A percentile compares a stretch with the other conserved stretches of the same genome.
phyloP scores from a whole-genome alignment of 2,888 invertebrate genomes.

The Dasypolia templi region DNA sequence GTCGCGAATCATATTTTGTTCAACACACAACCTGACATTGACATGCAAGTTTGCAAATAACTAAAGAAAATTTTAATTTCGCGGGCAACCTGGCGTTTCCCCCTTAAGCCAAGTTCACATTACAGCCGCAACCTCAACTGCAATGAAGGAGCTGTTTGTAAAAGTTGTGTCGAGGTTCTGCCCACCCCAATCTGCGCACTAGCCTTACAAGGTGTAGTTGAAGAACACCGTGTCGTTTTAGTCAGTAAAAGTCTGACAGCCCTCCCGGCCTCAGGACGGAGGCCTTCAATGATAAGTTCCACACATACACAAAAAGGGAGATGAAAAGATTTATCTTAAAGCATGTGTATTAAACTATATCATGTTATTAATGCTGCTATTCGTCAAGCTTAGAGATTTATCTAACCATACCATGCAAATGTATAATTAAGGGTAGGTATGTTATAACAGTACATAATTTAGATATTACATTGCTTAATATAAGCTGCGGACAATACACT shows the following conservation, averaged over 20 bases:
- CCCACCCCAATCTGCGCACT: too few species aligned
- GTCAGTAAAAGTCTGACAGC: neutral
- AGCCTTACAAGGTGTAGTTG: too few species aligned
- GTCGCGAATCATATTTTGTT: too few species aligned
- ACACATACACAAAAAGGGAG: neutral
- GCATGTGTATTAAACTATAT: neutral
- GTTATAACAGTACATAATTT: neutral
- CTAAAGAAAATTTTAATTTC: too few species aligned
- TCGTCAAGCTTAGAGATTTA: slow-evolving; percentile 23
- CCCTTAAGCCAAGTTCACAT: too few species aligned
- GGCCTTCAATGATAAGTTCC: neutral
- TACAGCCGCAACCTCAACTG: too few species aligned
- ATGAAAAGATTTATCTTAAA: neutral
- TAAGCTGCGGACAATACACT: slow-evolving; percentile 44
- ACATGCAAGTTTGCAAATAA: too few species aligned
- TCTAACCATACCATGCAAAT: neutral
- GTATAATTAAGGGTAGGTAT: slow-evolving; percentile 24
- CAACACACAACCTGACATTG: too few species aligned
- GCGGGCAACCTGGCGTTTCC: too few species aligned
- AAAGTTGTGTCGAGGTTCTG: too few species aligned
- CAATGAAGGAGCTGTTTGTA: too few species aligned
- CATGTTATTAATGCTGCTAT: slow-evolving; percentile 17
- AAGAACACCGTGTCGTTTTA: neutral
- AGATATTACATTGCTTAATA: slow-evolving; percentile 16
- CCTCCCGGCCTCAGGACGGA: neutral